phyloP scores from a whole-genome alignment of 2,888 invertebrate species.

The Papilio demoleus region DNA sequence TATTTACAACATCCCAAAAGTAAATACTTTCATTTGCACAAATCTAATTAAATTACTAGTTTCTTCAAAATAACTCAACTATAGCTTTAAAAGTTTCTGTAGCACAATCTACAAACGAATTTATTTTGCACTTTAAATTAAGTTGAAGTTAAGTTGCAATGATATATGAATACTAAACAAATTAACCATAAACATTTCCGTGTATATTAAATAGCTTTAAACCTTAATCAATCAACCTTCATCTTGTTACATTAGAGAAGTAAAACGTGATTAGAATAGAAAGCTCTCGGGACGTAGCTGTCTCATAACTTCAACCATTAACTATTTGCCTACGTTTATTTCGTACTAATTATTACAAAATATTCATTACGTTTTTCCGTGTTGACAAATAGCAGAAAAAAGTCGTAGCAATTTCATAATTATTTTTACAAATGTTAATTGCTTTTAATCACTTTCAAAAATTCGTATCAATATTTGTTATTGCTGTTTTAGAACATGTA shows the following conservation, averaged over 20 bases:
- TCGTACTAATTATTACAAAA: conserved; percentile 16
- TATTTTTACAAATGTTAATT: neutral
- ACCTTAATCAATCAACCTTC: neutral
- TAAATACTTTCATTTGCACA: too few relatives aligned
- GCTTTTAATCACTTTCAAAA: too few relatives aligned
- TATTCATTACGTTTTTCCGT: neutral
- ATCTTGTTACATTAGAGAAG: conserved; percentile 4
- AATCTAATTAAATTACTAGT: too few relatives aligned
- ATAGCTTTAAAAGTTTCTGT: neutral
- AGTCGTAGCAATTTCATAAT: neutral
- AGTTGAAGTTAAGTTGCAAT: too few relatives aligned
- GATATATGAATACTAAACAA: too few relatives aligned
- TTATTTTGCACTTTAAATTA: too few relatives aligned
- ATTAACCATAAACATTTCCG: neutral
- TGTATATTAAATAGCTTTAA: neutral
- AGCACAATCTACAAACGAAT: neutral
- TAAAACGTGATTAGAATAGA: conserved; percentile 21
- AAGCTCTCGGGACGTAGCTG: conserved; percentile 10
- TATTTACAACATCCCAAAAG: too few relatives aligned
- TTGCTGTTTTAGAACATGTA: too few relatives aligned
- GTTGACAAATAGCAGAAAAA: neutral
- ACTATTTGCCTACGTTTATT: neutral
- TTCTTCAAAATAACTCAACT: too few relatives aligned
- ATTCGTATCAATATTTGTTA: too few relatives aligned
- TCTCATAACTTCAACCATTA: conserved; percentile 13